Conservation (phyloP, 2,888 invertebrate species). For the Dasysyrphus tricinctus region DNA sequence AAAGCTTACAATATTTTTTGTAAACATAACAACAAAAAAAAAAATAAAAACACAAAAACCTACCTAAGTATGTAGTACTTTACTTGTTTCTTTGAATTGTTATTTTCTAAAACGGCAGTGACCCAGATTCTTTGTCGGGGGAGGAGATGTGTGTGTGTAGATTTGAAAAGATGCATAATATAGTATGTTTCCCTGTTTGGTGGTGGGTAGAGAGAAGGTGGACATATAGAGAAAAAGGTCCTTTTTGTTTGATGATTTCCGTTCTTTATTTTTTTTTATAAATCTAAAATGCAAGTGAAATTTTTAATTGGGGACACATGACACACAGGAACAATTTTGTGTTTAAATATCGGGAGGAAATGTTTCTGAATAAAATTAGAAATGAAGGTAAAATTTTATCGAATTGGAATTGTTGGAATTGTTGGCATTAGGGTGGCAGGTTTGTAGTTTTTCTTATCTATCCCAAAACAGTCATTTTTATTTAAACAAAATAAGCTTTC, state of each 20-base stretch:
- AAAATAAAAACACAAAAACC: neutral
- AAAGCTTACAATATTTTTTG: conserved; percentile 13
- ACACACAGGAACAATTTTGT: no score
- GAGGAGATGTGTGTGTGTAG: neutral
- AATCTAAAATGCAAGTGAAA: neutral
- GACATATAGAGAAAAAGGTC: neutral
- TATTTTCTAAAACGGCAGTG: conserved; percentile 45
- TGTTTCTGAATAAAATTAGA: neutral
- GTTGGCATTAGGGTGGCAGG: neutral
- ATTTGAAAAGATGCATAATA: conserved; percentile 12
- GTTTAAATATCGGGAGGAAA: neutral
- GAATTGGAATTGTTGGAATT: no score
- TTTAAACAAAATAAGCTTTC: no score
- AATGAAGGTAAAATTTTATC: neutral
- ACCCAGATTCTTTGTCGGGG: conserved; percentile 40
- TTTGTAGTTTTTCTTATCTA: neutral
- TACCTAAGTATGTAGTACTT: neutral
- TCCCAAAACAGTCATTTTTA: neutral
- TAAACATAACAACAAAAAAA: no score
- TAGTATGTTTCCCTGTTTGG: neutral
- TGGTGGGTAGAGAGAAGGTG: neutral
- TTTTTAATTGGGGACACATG: neutral
- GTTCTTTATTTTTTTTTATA: neutral
- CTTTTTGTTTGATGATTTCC: conserved; percentile 1
- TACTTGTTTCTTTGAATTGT: conserved; percentile 23